Evolutionary conservation across 2,888 invertebrate species (phyloP).

Genomic region (Gerris lacustris): DNA sequence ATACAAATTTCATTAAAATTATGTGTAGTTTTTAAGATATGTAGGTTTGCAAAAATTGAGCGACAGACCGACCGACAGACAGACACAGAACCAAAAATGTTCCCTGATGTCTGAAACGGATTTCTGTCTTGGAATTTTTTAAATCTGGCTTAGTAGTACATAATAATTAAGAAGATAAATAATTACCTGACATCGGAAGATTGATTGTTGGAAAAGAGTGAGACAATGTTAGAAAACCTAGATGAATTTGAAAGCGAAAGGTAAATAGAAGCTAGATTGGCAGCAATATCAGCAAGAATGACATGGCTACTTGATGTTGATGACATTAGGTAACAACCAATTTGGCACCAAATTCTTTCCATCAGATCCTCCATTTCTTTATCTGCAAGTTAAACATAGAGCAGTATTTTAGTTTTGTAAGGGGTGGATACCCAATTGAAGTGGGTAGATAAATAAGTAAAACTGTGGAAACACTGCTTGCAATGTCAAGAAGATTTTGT

Average conservation of each 20-base stretch:
- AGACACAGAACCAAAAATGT: too few relatives aligned
- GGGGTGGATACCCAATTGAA: not conserved
- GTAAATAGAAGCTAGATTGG: conserved; percentile 28
- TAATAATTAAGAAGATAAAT: too few relatives aligned
- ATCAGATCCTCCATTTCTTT: conserved; percentile 25
- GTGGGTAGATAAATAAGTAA: too few relatives aligned
- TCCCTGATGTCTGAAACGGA: too few relatives aligned
- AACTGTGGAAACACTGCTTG: too few relatives aligned
- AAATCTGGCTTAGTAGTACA: too few relatives aligned
- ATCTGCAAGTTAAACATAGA: conserved; percentile 20
- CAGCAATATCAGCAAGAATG: conserved; percentile 31
- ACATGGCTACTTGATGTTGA: conserved; percentile 23
- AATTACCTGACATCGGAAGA: conserved; percentile 28
- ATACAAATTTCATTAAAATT: too few relatives aligned
- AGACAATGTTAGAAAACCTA: conserved; percentile 25
- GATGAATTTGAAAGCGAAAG: conserved; percentile 21
- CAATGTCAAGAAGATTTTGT: too few relatives aligned
- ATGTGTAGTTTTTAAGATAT: too few relatives aligned
- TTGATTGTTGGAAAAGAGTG: conserved; percentile 27
- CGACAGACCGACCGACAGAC: too few relatives aligned
- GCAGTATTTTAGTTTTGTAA: not conserved
- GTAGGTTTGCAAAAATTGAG: too few relatives aligned
- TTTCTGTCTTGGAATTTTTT: too few relatives aligned
- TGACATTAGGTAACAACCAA: conserved; percentile 28
- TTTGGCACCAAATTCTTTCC: conserved; percentile 30